Conservation (phyloP, 1,140 invertebrate species). For the Pseudomyrmex cubaensis region DNA sequence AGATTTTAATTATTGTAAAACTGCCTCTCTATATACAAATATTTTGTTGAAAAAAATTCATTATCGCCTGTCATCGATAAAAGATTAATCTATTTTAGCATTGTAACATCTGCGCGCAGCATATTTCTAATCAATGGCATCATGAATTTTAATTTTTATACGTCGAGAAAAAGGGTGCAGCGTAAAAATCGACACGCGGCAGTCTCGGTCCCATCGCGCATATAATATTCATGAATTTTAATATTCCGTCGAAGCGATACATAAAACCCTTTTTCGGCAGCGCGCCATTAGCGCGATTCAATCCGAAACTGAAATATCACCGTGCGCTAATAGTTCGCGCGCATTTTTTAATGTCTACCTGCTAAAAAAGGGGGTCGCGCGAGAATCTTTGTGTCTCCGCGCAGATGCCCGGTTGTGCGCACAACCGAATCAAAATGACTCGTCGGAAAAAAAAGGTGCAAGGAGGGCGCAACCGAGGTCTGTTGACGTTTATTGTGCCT, state of each 20-base stretch:
- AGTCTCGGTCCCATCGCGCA: background rate
- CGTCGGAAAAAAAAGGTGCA: slow-evolving; percentile 70
- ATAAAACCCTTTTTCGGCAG: slow-evolving; percentile 65
- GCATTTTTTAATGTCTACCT: slow-evolving; percentile 66
- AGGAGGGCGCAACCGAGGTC: slow-evolving; percentile 71
- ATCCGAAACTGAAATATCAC: slow-evolving; percentile 76
- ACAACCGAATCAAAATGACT: slow-evolving; percentile 76
- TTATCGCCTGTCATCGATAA: no score
- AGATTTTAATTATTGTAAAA: background rate
- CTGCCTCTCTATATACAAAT: background rate
- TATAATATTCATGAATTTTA: slow-evolving; percentile 79
- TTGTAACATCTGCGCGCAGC: background rate
- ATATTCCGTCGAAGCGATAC: slow-evolving; percentile 74
- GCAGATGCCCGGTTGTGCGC: slow-evolving; percentile 63
- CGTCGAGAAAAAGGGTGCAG: slow-evolving; percentile 11
- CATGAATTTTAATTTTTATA: slow-evolving; percentile 64
- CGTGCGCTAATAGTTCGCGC: slow-evolving; percentile 70
- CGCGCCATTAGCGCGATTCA: slow-evolving; percentile 65
- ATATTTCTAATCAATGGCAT: slow-evolving; percentile 16
- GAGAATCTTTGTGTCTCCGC: slow-evolving; percentile 61
- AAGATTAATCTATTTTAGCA: background rate
- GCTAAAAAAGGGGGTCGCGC: slow-evolving; percentile 50
- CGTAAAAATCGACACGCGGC: slow-evolving; percentile 43
- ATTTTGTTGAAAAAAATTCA: background rate
- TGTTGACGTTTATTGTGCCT: slow-evolving; percentile 81